Evolutionary conservation across 2,797 vertebrate genomes (phyloP).

Genomic region (Gymnoscopelus braueri): DNA sequence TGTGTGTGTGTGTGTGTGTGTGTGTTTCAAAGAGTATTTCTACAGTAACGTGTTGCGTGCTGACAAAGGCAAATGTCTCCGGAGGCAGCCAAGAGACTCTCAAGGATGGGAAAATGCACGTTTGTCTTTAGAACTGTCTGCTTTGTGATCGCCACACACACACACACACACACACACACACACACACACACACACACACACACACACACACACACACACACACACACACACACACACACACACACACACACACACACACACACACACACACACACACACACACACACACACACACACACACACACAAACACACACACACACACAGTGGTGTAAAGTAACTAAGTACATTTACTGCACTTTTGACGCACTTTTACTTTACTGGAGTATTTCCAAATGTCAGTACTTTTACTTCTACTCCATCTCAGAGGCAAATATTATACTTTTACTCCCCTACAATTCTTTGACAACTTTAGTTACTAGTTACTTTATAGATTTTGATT

Average conservation of each 20-base stretch:
- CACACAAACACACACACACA: constrained; percentile 19
- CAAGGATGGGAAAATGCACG: constrained; percentile 40
- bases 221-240: constrained; percentile 19
- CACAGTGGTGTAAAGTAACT: background rate
- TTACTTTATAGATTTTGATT: no score
- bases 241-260: constrained; percentile 3
- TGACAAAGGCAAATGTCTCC: constrained; percentile 32
- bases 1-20: background rate
- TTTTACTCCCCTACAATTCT: no score
- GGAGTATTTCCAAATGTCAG: no score
- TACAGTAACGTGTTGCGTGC: no score
- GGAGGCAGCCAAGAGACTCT: constrained; percentile 28
- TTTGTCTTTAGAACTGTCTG: constrained; percentile 52
- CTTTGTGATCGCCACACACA: constrained; percentile 23
- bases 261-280: constrained; percentile 8
- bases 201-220: constrained; percentile 22
- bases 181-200: constrained; percentile 5
- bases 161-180: constrained; percentile 5
- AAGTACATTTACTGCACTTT: no score
- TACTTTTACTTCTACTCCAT: no score
- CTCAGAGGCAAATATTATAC: no score
- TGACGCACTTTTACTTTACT: no score
- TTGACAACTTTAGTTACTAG: no score
- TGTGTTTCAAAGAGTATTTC: background rate
- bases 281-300: background rate